These are phyloP conservation scores for Gryllus bimaculatus DNA, from an alignment of 1,140 invertebrate species.

Conservation along the genomic window DNA sequence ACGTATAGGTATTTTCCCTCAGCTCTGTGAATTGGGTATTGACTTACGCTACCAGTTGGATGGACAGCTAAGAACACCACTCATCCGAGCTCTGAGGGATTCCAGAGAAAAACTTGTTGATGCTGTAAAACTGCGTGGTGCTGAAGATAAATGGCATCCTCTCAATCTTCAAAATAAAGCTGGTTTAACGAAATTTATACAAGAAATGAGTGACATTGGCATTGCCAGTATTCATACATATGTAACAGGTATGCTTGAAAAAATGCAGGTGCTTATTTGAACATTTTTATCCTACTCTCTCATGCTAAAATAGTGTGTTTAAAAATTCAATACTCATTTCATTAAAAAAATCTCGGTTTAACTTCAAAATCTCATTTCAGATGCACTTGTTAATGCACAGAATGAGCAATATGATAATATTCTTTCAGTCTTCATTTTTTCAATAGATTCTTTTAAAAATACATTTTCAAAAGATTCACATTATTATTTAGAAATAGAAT, in stretches of 20 bases:
- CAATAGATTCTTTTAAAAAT: too few species aligned
- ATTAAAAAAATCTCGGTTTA: too few species aligned
- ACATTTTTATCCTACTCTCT: too few species aligned
- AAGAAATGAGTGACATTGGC: slow-evolving; percentile 46
- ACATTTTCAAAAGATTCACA: too few species aligned
- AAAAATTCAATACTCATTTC: too few species aligned
- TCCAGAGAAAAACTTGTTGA: slow-evolving; percentile 65
- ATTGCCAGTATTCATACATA: slow-evolving; percentile 41
- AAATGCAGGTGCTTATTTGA: too few species aligned
- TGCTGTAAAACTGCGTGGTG: slow-evolving; percentile 54
- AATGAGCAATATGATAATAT: too few species aligned
- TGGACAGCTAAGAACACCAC: slow-evolving; percentile 57
- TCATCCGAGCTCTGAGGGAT: slow-evolving; percentile 52
- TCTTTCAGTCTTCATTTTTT: too few species aligned
- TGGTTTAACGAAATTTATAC: slow-evolving; percentile 41
- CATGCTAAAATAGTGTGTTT: too few species aligned
- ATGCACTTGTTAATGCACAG: too few species aligned
- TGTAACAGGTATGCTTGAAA: slow-evolving; percentile 39
- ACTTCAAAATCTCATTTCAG: neutral
- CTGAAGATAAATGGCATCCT: slow-evolving; percentile 62
- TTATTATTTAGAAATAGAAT: too few species aligned
- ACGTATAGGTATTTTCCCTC: slow-evolving; percentile 24
- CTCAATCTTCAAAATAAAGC: slow-evolving; percentile 52
- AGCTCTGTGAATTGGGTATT: slow-evolving; percentile 61
- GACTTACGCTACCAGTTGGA: slow-evolving; percentile 79